phyloP scores from a whole-genome alignment of 2,888 invertebrate genomes.

The Eustalomyia histrio region DNA sequence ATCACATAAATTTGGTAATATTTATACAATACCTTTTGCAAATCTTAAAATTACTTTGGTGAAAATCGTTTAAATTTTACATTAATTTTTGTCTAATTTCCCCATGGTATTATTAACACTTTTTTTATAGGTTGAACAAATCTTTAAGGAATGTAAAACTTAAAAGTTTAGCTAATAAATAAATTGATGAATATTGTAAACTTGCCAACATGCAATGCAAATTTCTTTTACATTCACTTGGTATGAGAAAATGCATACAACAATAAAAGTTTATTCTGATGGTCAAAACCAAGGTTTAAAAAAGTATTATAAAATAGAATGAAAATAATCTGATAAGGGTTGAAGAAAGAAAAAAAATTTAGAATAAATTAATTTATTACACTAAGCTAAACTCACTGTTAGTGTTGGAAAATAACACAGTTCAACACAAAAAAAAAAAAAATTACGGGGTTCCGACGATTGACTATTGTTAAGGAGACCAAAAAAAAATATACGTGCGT shows the following conservation, averaged over 20 bases:
- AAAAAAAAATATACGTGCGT: too few species aligned
- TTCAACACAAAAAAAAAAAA: too few species aligned
- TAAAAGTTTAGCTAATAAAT: neutral
- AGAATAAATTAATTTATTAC: too few species aligned
- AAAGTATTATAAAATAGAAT: neutral
- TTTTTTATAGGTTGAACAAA: neutral
- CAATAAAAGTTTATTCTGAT: slow-evolving; percentile 10
- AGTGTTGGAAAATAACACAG: too few species aligned
- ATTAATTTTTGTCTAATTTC: neutral
- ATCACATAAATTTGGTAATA: neutral
- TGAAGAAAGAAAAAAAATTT: too few species aligned
- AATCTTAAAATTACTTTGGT: neutral
- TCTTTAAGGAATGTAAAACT: neutral
- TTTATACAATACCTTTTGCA: neutral
- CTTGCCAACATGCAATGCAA: slow-evolving; percentile 19
- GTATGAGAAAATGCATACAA: neutral
- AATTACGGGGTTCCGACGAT: too few species aligned
- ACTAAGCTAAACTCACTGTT: too few species aligned
- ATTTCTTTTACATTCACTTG: neutral
- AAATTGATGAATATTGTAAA: neutral
- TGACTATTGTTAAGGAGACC: too few species aligned
- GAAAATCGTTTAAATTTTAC: neutral
- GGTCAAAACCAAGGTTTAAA: slow-evolving; percentile 18
- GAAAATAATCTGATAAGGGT: too few species aligned
- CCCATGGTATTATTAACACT: neutral